A percentile compares a stretch with the other conserved stretches of the same genome.
Conservation (phyloP, 2,888 invertebrate genomes). For the Aspidapion aeneum region DNA sequence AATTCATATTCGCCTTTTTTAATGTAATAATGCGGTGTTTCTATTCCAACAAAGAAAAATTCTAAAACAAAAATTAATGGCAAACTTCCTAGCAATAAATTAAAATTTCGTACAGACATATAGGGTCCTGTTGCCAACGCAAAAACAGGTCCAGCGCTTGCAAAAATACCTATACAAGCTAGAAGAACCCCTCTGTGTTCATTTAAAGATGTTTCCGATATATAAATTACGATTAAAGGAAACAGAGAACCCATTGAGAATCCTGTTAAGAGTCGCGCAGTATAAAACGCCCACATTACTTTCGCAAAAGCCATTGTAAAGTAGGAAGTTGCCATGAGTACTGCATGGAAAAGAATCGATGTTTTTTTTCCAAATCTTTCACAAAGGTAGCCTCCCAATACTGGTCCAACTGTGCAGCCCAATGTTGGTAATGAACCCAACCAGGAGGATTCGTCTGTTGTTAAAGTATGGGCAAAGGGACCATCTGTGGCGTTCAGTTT, state of each 20-base stretch:
- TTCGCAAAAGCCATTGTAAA: slow-evolving; percentile 58
- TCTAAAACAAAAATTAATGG: slow-evolving; percentile 47
- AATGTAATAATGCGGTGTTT: slow-evolving; percentile 72
- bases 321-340: slow-evolving; percentile 71
- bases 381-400: slow-evolving; percentile 62
- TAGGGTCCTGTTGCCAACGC: slow-evolving; percentile 70
- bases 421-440: slow-evolving; percentile 49
- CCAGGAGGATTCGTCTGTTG: slow-evolving; percentile 47
- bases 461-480: slow-evolving; percentile 38
- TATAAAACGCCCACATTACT: slow-evolving; percentile 49
- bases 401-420: slow-evolving; percentile 54
- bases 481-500: slow-evolving; percentile 33
- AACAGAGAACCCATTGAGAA: slow-evolving; percentile 65
- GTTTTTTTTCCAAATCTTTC: slow-evolving; percentile 64
- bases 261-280: slow-evolving; percentile 59
- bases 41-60: slow-evolving; percentile 75
- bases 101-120: slow-evolving; percentile 61
- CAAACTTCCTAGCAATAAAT: slow-evolving; percentile 54
- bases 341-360: slow-evolving; percentile 54
- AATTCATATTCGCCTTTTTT: slow-evolving; percentile 55
- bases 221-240: slow-evolving; percentile 78
- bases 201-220: slow-evolving; percentile 81
- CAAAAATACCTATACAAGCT: slow-evolving; percentile 74
- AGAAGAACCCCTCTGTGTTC: slow-evolving; percentile 79
- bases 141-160: slow-evolving; percentile 64